Percentiles rank a stretch among this genome's conserved stretches.
Conservation (phyloP, 2,113 vertebrate genomes). For the Eulemur rufifrons region DNA sequence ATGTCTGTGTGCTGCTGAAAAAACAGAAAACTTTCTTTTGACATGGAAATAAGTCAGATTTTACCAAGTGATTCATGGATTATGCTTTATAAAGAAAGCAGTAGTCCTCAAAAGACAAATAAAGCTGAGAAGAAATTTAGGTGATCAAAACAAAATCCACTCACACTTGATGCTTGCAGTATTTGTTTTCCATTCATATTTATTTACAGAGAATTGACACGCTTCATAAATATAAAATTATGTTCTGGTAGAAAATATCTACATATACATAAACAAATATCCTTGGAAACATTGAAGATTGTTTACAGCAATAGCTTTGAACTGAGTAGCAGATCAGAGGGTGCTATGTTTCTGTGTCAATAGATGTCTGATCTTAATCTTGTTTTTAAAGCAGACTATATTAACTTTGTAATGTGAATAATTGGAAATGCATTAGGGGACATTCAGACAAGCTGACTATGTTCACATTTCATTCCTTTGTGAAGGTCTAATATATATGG, state of each 20-base stretch:
- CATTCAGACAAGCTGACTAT: slow-evolving; percentile 16
- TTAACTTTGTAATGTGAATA: slow-evolving; percentile 71
- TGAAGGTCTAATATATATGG: slow-evolving; percentile 27
- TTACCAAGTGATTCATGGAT: slow-evolving; percentile 67
- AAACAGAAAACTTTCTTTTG: slow-evolving; percentile 68
- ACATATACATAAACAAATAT: slow-evolving; percentile 75
- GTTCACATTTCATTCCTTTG: slow-evolving; percentile 60
- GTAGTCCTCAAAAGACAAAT: slow-evolving; percentile 75
- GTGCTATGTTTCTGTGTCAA: slow-evolving; percentile 69
- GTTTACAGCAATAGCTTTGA: slow-evolving; percentile 77
- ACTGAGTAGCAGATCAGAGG: slow-evolving; percentile 69
- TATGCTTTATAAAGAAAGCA: slow-evolving; percentile 78
- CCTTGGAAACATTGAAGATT: slow-evolving; percentile 73
- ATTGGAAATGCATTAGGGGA: slow-evolving; percentile 79
- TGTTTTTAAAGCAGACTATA: slow-evolving; percentile 60
- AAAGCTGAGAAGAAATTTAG: slow-evolving; percentile 76
- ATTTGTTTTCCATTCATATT: slow-evolving; percentile 84
- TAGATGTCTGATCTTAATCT: slow-evolving; percentile 65
- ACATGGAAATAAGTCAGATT: slow-evolving; percentile 67
- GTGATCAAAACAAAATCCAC: slow-evolving; percentile 75
- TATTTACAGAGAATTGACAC: slow-evolving; percentile 81
- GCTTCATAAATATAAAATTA: slow-evolving; percentile 86
- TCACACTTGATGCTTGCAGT: slow-evolving; percentile 68
- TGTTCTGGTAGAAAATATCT: slow-evolving; percentile 58
- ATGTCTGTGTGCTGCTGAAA: slow-evolving; percentile 72